Percentiles rank a stretch among this genome's conserved stretches.
phyloP scores from a whole-genome alignment of 2,113 vertebrate genomes.

The Coptodon rendalli region DNA sequence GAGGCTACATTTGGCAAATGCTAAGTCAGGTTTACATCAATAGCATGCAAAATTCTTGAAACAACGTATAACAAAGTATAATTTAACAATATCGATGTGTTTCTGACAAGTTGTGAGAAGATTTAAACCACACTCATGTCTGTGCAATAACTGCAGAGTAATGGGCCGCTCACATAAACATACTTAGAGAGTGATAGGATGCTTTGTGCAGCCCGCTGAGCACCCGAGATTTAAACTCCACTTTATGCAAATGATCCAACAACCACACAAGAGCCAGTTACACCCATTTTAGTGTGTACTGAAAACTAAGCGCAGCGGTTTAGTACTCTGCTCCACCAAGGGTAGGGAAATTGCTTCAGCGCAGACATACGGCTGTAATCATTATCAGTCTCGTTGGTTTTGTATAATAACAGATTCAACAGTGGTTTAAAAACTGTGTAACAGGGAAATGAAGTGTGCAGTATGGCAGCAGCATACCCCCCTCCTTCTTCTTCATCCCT shows the following conservation, averaged over 20 bases:
- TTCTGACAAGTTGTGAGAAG: neutral
- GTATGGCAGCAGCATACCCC: neutral
- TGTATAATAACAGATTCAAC: neutral
- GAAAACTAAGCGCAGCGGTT: neutral
- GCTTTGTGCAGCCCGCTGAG: neutral
- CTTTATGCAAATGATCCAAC: neutral
- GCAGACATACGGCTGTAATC: neutral
- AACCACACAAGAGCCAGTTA: neutral
- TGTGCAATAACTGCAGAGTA: neutral
- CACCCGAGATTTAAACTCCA: neutral
- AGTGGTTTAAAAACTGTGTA: neutral
- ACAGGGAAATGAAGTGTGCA: neutral
- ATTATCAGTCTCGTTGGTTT: neutral
- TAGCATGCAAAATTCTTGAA: neutral
- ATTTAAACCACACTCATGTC: neutral
- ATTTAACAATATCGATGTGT: neutral
- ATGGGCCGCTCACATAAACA: neutral
- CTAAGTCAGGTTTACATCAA: neutral
- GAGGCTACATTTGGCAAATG: neutral
- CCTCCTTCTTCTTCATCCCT: neutral
- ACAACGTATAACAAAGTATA: neutral
- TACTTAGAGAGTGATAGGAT: neutral
- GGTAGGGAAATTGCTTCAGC: neutral
- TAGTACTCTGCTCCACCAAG: neutral
- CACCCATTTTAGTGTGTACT: neutral